Percentiles rank a stretch among this genome's conserved stretches.
These are phyloP conservation scores for Emydoidea blandingii DNA, from an alignment of 2,797 vertebrate genomes.

Conservation along the genomic window DNA sequence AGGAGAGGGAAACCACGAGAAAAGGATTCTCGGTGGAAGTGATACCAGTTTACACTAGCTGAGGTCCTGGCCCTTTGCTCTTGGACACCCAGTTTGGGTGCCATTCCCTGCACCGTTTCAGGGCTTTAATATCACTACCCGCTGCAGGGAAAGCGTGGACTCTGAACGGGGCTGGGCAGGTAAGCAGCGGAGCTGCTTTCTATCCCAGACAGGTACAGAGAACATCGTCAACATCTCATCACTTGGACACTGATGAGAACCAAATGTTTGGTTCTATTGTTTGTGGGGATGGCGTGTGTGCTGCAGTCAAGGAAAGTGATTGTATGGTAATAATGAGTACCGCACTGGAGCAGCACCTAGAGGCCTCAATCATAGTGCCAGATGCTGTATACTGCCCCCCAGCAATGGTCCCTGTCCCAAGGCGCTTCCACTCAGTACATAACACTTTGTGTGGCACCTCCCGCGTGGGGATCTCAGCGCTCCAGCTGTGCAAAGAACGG, in stretches of 20 bases:
- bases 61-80: fast-evolving
- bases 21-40: background rate
- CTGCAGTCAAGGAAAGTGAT: background rate
- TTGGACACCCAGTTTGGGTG: fast-evolving
- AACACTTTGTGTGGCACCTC: background rate
- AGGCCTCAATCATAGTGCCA: background rate
- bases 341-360: background rate
- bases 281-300: too few relatives aligned
- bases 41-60: background rate
- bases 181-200: background rate
- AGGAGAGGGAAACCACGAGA: background rate
- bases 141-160: background rate
- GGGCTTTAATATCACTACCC: background rate
- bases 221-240: background rate
- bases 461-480: background rate
- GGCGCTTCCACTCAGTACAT: background rate
- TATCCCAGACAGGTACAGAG: background rate
- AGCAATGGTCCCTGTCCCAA: background rate
- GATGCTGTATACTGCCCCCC: background rate
- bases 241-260: background rate
- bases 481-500: background rate
- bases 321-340: background rate
- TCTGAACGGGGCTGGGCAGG: background rate
- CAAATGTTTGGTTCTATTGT: background rate
- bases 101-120: fast-evolving